These are phyloP conservation scores for Mesoligia furuncula DNA, from an alignment of 2,888 invertebrate species.

Conservation along the genomic window DNA sequence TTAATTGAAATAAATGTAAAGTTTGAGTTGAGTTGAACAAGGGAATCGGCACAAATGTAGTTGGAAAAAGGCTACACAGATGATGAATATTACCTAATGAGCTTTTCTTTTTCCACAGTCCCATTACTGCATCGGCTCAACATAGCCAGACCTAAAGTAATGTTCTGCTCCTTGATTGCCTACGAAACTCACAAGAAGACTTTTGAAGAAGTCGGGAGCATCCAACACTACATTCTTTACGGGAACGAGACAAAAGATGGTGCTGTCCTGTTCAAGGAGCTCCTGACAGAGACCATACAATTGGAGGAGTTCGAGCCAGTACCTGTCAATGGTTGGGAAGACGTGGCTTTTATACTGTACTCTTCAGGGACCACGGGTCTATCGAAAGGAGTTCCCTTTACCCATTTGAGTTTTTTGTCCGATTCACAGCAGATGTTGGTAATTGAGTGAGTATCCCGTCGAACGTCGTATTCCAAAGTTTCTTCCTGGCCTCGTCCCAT, in stretches of 20 bases:
- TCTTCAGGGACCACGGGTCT: slow-evolving; percentile 72
- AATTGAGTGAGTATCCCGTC: slow-evolving; percentile 43
- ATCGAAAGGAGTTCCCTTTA: slow-evolving; percentile 68
- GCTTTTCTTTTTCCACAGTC: slow-evolving; percentile 54
- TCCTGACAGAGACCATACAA: slow-evolving; percentile 47
- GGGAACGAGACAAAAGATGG: slow-evolving; percentile 43
- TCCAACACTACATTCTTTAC: slow-evolving; percentile 61
- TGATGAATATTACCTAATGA: too few species aligned
- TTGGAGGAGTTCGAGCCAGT: slow-evolving; percentile 59
- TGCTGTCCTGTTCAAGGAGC: slow-evolving; percentile 52
- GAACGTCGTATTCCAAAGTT: too few species aligned
- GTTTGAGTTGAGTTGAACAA: too few species aligned
- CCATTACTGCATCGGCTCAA: slow-evolving; percentile 62
- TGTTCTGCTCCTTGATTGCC: slow-evolving; percentile 63
- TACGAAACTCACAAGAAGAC: slow-evolving; percentile 53
- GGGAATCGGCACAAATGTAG: too few species aligned
- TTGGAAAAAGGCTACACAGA: too few species aligned
- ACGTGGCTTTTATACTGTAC: slow-evolving; percentile 62
- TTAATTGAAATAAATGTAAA: too few species aligned
- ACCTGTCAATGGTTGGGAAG: slow-evolving; percentile 65
- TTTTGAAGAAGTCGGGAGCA: slow-evolving; percentile 21
- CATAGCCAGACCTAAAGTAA: slow-evolving; percentile 63
- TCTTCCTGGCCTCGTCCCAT: too few species aligned
- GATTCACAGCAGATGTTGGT: slow-evolving; percentile 16
- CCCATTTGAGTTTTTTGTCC: slow-evolving; percentile 61